Evolutionary conservation across 2,113 vertebrate genomes (phyloP).

Genomic region (Carassius carassius): DNA sequence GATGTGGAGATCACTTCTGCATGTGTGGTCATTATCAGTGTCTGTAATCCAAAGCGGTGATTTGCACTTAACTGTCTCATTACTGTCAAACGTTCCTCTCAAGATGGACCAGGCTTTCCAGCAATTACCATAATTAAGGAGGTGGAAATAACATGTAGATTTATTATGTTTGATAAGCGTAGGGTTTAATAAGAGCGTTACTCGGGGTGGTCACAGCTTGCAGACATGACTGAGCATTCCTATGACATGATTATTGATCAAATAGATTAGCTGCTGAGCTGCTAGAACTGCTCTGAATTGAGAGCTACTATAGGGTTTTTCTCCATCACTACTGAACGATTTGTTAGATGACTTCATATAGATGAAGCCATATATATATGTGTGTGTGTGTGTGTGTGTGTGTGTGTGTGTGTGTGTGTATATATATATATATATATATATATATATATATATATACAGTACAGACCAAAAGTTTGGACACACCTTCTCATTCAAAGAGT

Average conservation of each 20-base stretch:
- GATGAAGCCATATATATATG: not conserved
- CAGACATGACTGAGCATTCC: constrained; percentile 62
- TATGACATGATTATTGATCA: constrained; percentile 62
- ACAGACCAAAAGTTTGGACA: too few relatives aligned
- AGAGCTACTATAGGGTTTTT: not conserved
- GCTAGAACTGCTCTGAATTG: not conserved
- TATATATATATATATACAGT: too few relatives aligned
- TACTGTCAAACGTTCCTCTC: constrained; percentile 61
- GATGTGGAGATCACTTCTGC: constrained; percentile 27
- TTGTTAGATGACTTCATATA: not conserved
- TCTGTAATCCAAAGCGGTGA: constrained; percentile 63
- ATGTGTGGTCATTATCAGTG: constrained; percentile 40
- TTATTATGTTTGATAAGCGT: constrained; percentile 70
- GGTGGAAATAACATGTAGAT: constrained; percentile 63
- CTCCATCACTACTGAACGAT: not conserved
- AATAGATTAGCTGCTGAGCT: constrained; percentile 43
- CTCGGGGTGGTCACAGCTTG: constrained; percentile 39
- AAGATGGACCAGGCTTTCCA: constrained; percentile 58
- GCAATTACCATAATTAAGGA: constrained; percentile 70
- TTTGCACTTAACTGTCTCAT: constrained; percentile 62
- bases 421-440: too few relatives aligned
- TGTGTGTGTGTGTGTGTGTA: too few relatives aligned
- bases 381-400: too few relatives aligned
- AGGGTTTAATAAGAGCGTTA: constrained; percentile 60
- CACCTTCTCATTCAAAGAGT: too few relatives aligned